Evolutionary conservation across 64 coral and sea anemone species (phyloP), one percentile per base, ranked within the genome.

Genomic region (Platygyra sinensis): DNA sequence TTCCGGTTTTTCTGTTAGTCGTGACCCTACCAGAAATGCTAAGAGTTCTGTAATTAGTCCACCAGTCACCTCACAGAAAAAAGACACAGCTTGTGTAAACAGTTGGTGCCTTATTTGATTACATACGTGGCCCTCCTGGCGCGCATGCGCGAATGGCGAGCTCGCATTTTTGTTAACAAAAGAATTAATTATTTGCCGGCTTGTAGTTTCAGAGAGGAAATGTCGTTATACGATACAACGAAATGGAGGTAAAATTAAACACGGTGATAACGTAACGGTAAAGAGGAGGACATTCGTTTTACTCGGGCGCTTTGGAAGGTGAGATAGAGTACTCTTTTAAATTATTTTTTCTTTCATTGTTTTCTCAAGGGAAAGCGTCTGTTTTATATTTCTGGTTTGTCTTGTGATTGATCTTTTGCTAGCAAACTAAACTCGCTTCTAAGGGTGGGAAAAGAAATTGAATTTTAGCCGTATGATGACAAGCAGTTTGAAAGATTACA

Each of bases 121-220:
- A 82, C 17, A 94, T 88, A 96, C 95, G 95, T 96, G 95, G 95
- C 95, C 74, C 29, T 50, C 63, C 18, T 67, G 60, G 42, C 4
- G 61, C 95, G 67, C 95, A 91, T 96, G 95, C 88, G 83, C 77
- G 19, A 82, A 51, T 25, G 3, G 30, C 11, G 27, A 36, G 64
- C 74, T 87, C 60, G 77, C 77, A 87, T 89, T 89, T 89, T 85
- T 59, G 30, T 89, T 75, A 96, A 96, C 95, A 96, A 96, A 96
- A 87, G 92, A 96, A 96, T 96, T 77, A 82, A 67, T 93, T 81
- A 96, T 96, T 93, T 78, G 72, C 89, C 52, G 87, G 50, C 71
- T 86, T 30, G 36, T 39, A 76, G 65, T 89, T 80, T 82, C 25
- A 33, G 72, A 36, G 67, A 84, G 38, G 57, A 94, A 94, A 93